phyloP scores from a whole-genome alignment of 2,113 vertebrate species.

The Montifringilla adamsi region DNA sequence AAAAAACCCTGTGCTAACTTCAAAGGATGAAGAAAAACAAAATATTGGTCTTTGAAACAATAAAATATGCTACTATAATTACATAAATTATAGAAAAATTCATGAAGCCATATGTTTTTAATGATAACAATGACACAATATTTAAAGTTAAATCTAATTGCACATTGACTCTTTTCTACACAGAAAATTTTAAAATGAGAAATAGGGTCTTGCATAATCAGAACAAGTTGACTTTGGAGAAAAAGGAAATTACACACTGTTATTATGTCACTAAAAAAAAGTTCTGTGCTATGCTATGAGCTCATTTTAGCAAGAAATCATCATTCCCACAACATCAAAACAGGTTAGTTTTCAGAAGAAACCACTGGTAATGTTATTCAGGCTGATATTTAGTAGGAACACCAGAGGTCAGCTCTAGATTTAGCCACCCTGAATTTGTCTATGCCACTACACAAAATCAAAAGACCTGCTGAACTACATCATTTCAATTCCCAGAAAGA shows the following conservation, averaged over 20 bases:
- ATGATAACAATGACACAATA: constrained; percentile 14
- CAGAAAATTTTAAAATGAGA: constrained; percentile 9
- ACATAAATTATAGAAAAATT: neutral
- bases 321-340: neutral
- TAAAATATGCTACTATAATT: neutral
- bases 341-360: neutral
- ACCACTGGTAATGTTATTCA: neutral
- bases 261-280: neutral
- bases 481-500: neutral
- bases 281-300: neutral
- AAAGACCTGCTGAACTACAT: neutral
- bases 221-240: neutral
- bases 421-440: neutral
- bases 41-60: constrained; percentile 32
- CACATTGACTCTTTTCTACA: constrained; percentile 4
- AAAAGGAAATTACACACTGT: neutral
- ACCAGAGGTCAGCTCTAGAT: neutral
- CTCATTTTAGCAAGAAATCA: neutral
- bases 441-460: neutral
- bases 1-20: neutral
- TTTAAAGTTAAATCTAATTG: constrained; percentile 33
- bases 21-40: constrained; percentile 39
- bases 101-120: constrained; percentile 20
- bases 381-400: neutral
- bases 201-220: constrained; percentile 21